Evolutionary conservation across 2,113 vertebrate species (phyloP).

Genomic region (Phalacrocorax brasilianus): DNA sequence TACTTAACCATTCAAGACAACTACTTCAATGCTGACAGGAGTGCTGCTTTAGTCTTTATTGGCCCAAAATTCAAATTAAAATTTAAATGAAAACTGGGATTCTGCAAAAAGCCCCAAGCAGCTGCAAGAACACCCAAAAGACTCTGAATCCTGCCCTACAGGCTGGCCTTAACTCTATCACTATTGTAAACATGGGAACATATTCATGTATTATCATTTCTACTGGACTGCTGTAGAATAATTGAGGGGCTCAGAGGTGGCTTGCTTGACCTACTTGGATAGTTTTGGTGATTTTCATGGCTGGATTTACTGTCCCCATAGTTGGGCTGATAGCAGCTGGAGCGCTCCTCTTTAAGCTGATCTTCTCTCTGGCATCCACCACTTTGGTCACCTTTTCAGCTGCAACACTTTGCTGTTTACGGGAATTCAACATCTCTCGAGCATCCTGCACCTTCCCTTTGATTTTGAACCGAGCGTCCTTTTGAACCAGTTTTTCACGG

Average conservation of each 20-base stretch:
- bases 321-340: conserved; percentile 72
- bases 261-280: conserved; percentile 83
- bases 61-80: background rate
- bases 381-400: conserved; percentile 81
- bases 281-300: conserved; percentile 95
- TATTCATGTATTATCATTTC: background rate
- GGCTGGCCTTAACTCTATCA: background rate
- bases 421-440: conserved; percentile 92
- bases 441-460: conserved; percentile 90
- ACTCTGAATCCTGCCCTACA: background rate
- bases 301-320: conserved; percentile 67
- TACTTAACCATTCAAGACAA: background rate
- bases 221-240: background rate
- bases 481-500: conserved; percentile 89
- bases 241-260: background rate
- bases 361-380: conserved; percentile 90
- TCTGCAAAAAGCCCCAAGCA: background rate
- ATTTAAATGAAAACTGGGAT: background rate
- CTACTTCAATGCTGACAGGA: background rate
- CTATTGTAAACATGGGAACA: background rate
- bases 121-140: background rate
- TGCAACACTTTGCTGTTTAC: conserved; percentile 80
- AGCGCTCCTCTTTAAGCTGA: conserved; percentile 88
- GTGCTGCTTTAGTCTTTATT: background rate
- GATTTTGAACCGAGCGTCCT: conserved; percentile 93